phyloP scores from a whole-genome alignment of 1,140 invertebrate species.

The Eurosta solidaginis region DNA sequence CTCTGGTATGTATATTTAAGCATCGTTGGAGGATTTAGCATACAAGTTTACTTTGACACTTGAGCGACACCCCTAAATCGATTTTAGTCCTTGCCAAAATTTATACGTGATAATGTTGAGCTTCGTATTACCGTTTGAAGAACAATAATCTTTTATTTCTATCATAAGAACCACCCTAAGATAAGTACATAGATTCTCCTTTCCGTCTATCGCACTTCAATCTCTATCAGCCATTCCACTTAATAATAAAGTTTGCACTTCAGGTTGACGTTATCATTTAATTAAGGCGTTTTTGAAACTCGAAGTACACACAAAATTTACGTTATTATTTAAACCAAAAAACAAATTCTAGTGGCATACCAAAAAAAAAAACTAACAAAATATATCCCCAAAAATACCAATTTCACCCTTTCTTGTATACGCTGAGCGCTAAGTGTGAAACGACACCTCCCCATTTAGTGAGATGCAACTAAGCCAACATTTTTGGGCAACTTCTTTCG shows the following conservation, averaged over 20 bases:
- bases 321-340: constrained; percentile 5
- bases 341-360: neutral
- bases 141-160: too few relatives aligned
- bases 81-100: too few relatives aligned
- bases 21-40: too few relatives aligned
- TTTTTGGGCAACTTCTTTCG: neutral
- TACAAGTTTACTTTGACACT: too few relatives aligned
- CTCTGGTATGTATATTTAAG: too few relatives aligned
- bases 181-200: too few relatives aligned
- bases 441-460: neutral
- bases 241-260: neutral
- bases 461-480: neutral
- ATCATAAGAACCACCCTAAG: too few relatives aligned
- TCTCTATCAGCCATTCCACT: neutral
- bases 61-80: too few relatives aligned
- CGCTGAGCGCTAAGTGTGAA: neutral
- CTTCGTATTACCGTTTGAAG: too few relatives aligned
- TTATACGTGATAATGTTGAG: too few relatives aligned
- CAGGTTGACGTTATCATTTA: constrained; percentile 19
- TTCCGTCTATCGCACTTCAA: too few relatives aligned
- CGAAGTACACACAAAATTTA: constrained; percentile 1
- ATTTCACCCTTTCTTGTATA: too few relatives aligned
- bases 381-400: neutral
- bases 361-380: neutral
- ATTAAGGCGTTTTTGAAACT: neutral